Percentiles rank a stretch among this genome's conserved stretches.
These are phyloP conservation scores for Caenorhabditis latens DNA, from an alignment of 1,140 invertebrate species.

Conservation along the genomic window DNA sequence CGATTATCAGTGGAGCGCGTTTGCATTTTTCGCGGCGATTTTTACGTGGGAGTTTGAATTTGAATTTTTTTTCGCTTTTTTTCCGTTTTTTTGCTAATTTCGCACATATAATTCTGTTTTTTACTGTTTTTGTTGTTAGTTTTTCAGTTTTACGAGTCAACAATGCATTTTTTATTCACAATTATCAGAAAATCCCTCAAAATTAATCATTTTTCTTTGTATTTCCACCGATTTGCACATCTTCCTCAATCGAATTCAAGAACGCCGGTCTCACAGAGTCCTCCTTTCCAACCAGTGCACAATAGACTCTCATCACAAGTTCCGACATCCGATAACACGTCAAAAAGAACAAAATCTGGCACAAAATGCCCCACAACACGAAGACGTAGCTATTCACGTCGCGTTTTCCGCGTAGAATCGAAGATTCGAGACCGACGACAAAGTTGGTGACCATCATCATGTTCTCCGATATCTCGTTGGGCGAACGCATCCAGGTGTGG, in stretches of 20 bases:
- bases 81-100: background rate
- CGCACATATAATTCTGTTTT: background rate
- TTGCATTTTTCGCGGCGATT: background rate
- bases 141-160: too few species aligned
- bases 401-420: slow-evolving; percentile 18
- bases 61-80: background rate
- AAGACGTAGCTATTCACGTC: slow-evolving; percentile 14
- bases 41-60: background rate
- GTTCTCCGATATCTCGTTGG: slow-evolving; percentile 6
- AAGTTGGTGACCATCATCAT: slow-evolving; percentile 16
- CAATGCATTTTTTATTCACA: too few species aligned
- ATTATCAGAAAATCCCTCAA: too few species aligned
- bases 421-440: slow-evolving; percentile 22
- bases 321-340: background rate
- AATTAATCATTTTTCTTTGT: background rate
- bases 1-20: background rate
- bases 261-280: slow-evolving; percentile 2
- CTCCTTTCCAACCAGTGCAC: slow-evolving; percentile 25
- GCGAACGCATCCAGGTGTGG: slow-evolving; percentile 31
- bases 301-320: slow-evolving; percentile 31
- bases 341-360: slow-evolving; percentile 36
- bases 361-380: background rate
- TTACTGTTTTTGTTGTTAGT: too few species aligned
- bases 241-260: background rate
- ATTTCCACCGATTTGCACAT: background rate